Evolutionary conservation across 2,888 invertebrate genomes (phyloP), one percentile per base, ranked within the genome.

Genomic region (Athalia rosae): DNA sequence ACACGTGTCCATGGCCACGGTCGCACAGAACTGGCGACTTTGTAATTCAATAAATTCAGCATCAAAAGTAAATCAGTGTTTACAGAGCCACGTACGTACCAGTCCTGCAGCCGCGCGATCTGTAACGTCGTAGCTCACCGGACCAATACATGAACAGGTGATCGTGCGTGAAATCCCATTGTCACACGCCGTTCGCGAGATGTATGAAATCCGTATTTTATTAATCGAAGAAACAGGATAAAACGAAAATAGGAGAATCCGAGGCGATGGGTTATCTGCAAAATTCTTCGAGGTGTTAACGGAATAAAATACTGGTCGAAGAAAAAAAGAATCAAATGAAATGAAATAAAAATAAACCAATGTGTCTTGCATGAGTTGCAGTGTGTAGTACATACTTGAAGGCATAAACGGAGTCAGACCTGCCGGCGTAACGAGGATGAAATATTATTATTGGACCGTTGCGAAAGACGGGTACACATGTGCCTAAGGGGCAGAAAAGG

Each of bases 351-450:
- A 15, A 47, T 62, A 61, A 74, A 74, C 53, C 48, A 74, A 62
- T 62, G 62, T 61, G 50, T 11, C 50, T 74, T 61, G 74, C 48
- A 28, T 28, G 61, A 15, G 61, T 62, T 74, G 59, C 61, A 74
- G 74, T 74, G 61, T 61, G 48, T 28, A 28, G 28, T 28, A 28
- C 28, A 47, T 74, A 48, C 61, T 74, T 74, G 74, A 28, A 28
- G 61, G 74, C 61, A 74, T 62, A n/a, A 74, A 61, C 61, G 74
- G 74, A 74, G 74, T 74, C 73, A 62, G 61, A 59, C 62, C 74
- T 62, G 74, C 61, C 74, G 61, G 74, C 61, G 77, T 77, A 77
- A 77, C 71, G 77, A 77, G 77, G 69, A 77, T 77, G 77, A 77
- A 73, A 77, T 77, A 77, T 77, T 77, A 69, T 77, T 77, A 77